Evolutionary conservation across 2,113 vertebrate species (phyloP).

Genomic region (Gasterosteus aculeatus): DNA sequence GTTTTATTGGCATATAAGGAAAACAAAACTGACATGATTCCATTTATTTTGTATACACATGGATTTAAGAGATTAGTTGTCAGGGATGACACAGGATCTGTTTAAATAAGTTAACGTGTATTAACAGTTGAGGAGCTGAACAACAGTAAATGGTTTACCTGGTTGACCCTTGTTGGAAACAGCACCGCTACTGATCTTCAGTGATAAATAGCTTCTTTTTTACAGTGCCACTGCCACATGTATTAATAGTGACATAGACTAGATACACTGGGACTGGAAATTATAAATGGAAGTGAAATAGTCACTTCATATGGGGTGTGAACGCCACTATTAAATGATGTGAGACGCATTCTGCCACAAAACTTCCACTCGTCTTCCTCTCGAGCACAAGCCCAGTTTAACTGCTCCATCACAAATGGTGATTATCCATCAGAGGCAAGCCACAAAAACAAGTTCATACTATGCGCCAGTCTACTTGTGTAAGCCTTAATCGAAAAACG

Average conservation of each 20-base stretch:
- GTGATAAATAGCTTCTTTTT: constrained; percentile 51
- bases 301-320: constrained; percentile 13
- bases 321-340: background rate
- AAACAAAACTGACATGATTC: constrained; percentile 6
- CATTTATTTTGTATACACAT: constrained; percentile 21
- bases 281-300: constrained; percentile 12
- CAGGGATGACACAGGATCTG: background rate
- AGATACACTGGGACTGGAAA: background rate
- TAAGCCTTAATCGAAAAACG: constrained; percentile 16
- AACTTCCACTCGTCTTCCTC: constrained; percentile 1
- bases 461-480: constrained; percentile 27
- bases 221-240: constrained; percentile 3
- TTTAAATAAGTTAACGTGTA: constrained; percentile 55
- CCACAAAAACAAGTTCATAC: constrained; percentile 26
- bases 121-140: constrained; percentile 3
- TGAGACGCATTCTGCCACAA: constrained; percentile 4
- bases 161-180: background rate
- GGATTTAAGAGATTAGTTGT: constrained; percentile 3
- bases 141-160: background rate
- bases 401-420: constrained; percentile 47
- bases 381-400: constrained; percentile 8
- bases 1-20: constrained; percentile 63
- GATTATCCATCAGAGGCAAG: constrained; percentile 17
- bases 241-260: constrained; percentile 12
- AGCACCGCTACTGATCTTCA: background rate